A percentile compares a stretch with the other conserved stretches of the same genome.
Evolutionary conservation across 2,888 invertebrate species (phyloP).

Genomic region (Callosobruchus maculatus): DNA sequence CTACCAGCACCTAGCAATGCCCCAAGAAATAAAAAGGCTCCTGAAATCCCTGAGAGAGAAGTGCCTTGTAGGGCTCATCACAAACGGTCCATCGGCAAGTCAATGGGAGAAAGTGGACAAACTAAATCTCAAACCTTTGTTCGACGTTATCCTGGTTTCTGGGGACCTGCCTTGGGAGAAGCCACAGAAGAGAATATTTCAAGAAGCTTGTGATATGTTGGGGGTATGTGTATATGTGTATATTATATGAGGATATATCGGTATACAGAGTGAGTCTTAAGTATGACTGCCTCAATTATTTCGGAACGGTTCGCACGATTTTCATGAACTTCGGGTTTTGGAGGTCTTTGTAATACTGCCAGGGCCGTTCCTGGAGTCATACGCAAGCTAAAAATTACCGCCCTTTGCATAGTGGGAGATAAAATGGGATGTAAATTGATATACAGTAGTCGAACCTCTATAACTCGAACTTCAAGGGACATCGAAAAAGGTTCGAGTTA

Average conservation of each 20-base stretch:
- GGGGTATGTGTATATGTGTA: conserved; percentile 71
- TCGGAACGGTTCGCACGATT: too few species aligned
- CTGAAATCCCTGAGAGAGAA: conserved; percentile 67
- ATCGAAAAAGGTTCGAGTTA: too few species aligned
- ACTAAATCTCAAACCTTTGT: conserved; percentile 66
- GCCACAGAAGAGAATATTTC: conserved; percentile 77
- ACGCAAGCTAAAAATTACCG: too few species aligned
- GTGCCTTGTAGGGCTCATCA: conserved; percentile 76
- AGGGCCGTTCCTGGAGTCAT: too few species aligned
- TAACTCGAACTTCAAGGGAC: too few species aligned
- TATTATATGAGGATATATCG: conserved; percentile 18
- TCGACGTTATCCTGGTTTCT: conserved; percentile 77
- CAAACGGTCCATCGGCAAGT: conserved; percentile 81
- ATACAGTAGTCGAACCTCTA: too few species aligned
- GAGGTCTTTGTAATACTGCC: too few species aligned
- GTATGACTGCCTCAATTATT: too few species aligned
- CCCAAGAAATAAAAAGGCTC: conserved; percentile 65
- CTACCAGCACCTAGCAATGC: conserved; percentile 69
- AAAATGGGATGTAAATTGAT: too few species aligned
- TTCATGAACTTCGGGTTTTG: too few species aligned
- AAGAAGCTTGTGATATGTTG: conserved; percentile 73
- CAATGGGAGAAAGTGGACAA: conserved; percentile 86
- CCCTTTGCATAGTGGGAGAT: too few species aligned
- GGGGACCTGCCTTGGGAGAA: conserved; percentile 86
- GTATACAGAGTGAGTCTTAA: too few species aligned